Evolutionary conservation across 2,113 vertebrate genomes (phyloP).

Genomic region (Panthera uncia): DNA sequence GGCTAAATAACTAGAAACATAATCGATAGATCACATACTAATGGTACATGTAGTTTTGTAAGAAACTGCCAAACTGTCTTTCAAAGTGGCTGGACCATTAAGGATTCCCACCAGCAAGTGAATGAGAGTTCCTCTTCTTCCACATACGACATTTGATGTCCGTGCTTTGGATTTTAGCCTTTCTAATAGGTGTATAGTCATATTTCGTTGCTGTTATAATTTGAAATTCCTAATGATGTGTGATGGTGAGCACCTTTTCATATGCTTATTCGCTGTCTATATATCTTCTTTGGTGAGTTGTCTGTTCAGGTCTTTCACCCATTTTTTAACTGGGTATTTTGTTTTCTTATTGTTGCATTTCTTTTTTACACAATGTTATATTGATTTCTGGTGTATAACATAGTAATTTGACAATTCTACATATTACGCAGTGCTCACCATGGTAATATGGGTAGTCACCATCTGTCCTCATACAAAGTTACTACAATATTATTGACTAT

Average conservation of each 20-base stretch:
- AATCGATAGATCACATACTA: not conserved
- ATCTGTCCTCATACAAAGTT: not conserved
- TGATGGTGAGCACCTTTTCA: not conserved
- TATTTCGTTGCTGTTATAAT: not conserved
- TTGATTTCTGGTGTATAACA: not conserved
- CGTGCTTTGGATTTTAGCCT: not conserved
- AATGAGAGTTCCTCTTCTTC: not conserved
- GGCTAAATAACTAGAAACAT: not conserved
- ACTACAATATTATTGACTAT: not conserved
- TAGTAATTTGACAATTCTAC: not conserved
- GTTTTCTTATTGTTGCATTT: not conserved
- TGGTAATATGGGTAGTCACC: not conserved
- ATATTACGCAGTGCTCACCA: not conserved
- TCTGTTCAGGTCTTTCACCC: not conserved
- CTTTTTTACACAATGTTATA: not conserved
- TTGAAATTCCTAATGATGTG: not conserved
- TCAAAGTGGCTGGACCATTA: not conserved
- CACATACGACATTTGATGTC: not conserved
- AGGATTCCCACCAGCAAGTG: not conserved
- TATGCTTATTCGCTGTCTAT: not conserved
- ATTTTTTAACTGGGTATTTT: not conserved
- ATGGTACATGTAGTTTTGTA: not conserved
- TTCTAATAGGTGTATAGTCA: not conserved
- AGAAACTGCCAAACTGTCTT: not conserved
- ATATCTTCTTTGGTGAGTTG: not conserved